phyloP scores from a whole-genome alignment of 2,113 vertebrate species.

The Leptosomus discolor region DNA sequence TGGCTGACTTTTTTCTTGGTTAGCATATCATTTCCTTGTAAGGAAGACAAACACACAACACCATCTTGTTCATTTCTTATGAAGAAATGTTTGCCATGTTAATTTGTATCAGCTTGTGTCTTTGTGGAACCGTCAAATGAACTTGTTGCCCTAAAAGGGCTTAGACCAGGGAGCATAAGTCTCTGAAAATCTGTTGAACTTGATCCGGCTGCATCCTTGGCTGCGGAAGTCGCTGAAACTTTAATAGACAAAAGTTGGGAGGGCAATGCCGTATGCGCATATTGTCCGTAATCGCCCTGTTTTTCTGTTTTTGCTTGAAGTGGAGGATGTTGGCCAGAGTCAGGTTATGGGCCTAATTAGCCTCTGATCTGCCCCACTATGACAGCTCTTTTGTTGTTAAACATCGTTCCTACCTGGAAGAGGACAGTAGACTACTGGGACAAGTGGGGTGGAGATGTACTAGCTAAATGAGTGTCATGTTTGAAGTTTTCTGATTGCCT shows the following conservation, averaged over 20 bases:
- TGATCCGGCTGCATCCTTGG: background rate
- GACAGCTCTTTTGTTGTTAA: background rate
- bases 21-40: conserved; percentile 22
- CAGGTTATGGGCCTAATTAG: background rate
- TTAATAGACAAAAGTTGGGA: background rate
- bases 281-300: background rate
- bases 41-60: background rate
- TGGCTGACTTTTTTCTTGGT: background rate
- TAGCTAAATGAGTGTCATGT: background rate
- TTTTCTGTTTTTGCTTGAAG: background rate
- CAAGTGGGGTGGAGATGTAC: background rate
- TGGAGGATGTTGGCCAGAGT: background rate
- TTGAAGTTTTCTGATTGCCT: background rate
- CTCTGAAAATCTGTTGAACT: background rate
- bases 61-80: background rate
- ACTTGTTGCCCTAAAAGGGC: background rate
- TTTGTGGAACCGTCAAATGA: background rate
- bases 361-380: background rate
- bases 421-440: background rate
- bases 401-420: background rate
- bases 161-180: background rate
- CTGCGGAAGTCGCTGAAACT: background rate
- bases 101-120: background rate
- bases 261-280: background rate
- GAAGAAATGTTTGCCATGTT: background rate